These are phyloP conservation scores for Scaptomyza caliginosa DNA, from an alignment of 2,888 invertebrate species.

Conservation along the genomic window DNA sequence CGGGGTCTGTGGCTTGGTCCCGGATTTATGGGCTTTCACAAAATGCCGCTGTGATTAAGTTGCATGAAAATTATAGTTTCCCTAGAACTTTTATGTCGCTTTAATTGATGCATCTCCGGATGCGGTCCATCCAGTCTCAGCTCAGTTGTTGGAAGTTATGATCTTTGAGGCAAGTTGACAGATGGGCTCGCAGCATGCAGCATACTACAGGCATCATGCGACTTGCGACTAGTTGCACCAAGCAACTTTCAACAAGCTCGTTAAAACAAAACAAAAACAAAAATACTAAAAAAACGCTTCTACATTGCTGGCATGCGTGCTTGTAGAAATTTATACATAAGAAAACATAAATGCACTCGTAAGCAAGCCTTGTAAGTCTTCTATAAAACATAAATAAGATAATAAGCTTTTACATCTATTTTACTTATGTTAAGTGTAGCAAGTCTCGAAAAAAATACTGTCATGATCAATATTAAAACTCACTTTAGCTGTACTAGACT, in stretches of 20 bases:
- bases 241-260: constrained; percentile 61
- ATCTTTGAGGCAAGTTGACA: constrained; percentile 49
- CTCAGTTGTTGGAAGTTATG: constrained; percentile 34
- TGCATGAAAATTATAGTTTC: constrained; percentile 73
- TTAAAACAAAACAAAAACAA: no score
- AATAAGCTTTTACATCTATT: no score
- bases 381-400: no score
- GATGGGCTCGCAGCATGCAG: constrained; percentile 53
- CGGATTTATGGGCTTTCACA: constrained; percentile 61
- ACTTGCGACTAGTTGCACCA: constrained; percentile 28
- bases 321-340: constrained; percentile 9
- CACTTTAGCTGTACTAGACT: no score
- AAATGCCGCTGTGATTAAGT: constrained; percentile 74
- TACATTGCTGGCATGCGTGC: background rate
- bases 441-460: no score
- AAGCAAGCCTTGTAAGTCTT: constrained; percentile 5
- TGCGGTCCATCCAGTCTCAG: constrained; percentile 39
- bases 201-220: constrained; percentile 23
- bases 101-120: constrained; percentile 74
- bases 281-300: constrained; percentile 6
- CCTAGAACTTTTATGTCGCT: constrained; percentile 71
- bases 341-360: constrained; percentile 14
- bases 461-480: no score
- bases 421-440: no score
- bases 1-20: constrained; percentile 9